Evolutionary conservation across 2,113 vertebrate genomes (phyloP), one percentile per base, ranked within the genome.

Genomic region (Catharus minimus): DNA sequence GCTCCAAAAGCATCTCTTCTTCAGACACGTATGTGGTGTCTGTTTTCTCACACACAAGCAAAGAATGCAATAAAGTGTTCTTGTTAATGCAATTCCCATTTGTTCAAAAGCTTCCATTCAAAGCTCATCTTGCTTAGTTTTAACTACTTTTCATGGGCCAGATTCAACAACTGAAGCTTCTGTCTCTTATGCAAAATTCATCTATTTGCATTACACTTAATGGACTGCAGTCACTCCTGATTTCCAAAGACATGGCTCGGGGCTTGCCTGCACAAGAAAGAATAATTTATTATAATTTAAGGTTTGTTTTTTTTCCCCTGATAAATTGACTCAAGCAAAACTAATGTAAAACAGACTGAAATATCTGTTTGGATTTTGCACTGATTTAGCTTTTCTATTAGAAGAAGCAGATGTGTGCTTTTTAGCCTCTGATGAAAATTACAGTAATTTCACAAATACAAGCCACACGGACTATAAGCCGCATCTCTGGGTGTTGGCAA

Each of bases 271-370:
- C 28, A 75, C 27, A 78, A 83, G 73, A 61, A 80, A 43, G 4
- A 72, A 14, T 18, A 73, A 86, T 47, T 61, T 74, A 83, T 62
- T 91, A 72, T 56, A 50, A 71, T 58, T 47, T 62, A 72, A 61
- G 10, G 7, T 14, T 79, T 28, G 4, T 0, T 32, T 52, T 65
- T 47, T 33, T 32, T 2, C 1, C 27, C 28, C 27, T 5, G 5
- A 68, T 53, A 5, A 82, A 71, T 1, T 82, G 27, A 47, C 27
- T 82, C 6, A 72, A 68, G 18, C 18, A 61, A 39, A 79, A 41
- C 14, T 38, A 14, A 83, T 6, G 10, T 50, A 89, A 58, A 57
- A 1, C 26, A 73, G 23, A 68, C 15, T 38, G 41, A 89, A 88
- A 65, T 28, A 61, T 18, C 27, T 82, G 2, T 26, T 36, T 47